Evolutionary conservation across 2,888 invertebrate genomes (phyloP).

Genomic region (Drosophila setosimentum): DNA sequence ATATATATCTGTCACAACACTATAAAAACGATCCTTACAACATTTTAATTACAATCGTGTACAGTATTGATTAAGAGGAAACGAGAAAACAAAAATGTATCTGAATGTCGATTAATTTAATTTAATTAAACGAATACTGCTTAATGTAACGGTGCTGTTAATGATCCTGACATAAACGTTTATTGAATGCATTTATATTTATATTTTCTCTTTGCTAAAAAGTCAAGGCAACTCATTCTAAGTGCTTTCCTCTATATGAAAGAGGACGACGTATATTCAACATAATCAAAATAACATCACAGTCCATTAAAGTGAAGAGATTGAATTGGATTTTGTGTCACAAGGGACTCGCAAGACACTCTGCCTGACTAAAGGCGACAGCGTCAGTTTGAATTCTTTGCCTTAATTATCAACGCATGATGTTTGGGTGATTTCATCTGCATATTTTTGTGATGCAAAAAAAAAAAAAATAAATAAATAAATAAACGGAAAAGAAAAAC

Average conservation of each 20-base stretch:
- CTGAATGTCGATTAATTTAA: constrained; percentile 59
- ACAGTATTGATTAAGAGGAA: constrained; percentile 27
- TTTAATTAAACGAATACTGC: constrained; percentile 57
- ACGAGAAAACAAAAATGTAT: constrained; percentile 28
- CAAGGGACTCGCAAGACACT: constrained; percentile 24
- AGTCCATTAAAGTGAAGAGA: constrained; percentile 77
- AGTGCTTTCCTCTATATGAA: constrained; percentile 29
- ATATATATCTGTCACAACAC: background rate
- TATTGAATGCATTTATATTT: constrained; percentile 64
- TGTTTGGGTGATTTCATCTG: constrained; percentile 77
- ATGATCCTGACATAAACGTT: constrained; percentile 66
- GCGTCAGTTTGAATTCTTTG: constrained; percentile 73
- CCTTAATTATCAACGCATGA: constrained; percentile 78
- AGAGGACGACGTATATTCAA: constrained; percentile 13
- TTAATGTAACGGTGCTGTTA: constrained; percentile 65
- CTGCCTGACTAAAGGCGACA: constrained; percentile 61
- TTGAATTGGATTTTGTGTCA: constrained; percentile 74
- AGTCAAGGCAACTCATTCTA: constrained; percentile 28
- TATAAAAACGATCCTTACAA: background rate
- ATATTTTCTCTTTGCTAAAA: constrained; percentile 29
- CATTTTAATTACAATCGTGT: background rate
- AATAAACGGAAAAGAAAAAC: constrained; percentile 29
- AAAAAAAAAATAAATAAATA: constrained; percentile 31
- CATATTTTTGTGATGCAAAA: constrained; percentile 65
- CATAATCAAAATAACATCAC: constrained; percentile 45